Base-by-base conservation (phyloP, 2,113 vertebrate species). In the Heloderma charlesbogerti region DNA sequence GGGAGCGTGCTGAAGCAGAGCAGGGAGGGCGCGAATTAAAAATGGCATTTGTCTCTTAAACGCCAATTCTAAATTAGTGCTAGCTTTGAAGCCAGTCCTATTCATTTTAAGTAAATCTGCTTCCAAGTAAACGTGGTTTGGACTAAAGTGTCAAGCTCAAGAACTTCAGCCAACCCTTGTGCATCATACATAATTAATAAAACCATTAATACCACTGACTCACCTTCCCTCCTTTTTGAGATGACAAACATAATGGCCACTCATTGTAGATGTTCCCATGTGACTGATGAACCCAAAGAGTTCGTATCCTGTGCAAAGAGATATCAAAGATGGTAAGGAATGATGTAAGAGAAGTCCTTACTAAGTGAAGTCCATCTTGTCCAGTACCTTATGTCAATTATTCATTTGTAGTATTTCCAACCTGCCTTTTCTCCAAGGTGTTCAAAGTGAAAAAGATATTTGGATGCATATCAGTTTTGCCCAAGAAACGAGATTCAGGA, bases 201-300 rank as follows among this genome's bases (percentile, higher is more conserved):
- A 74, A 78, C 1, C 12, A 57, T 34, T 43, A 25, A 20, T 22
- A 25, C 6, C n/a, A 34, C 10, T 57, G 45, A 95, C 98, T 98
- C 94, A 99, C 99, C 99, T 98, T 95, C 99, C 99, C 92, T 99
- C 99, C 95, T 99, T 99, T 96, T 99, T 99, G 95, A 99, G 98
- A 95, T 99, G 99, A 96, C 99, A 99, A 90, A 99, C 97, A 63
- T 99, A 99, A 97, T 99, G 99, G 90, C 99, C 99, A 37, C 98
- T 99, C 99, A 99, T 99, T 12, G 99, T 99, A 67, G 99, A 99
- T 92, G 98, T 98, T 96, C 99, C 99, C 98, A 99, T 99, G 97
- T 99, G 99, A 96, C 99, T 99, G 97, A 99, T 98, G 96, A 99
- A 98, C 34, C 98, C 99, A 93, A 99, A 99, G 71, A 99, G 97